Conservation (phyloP, 2,888 invertebrate species). For the Abscondita cerata region DNA sequence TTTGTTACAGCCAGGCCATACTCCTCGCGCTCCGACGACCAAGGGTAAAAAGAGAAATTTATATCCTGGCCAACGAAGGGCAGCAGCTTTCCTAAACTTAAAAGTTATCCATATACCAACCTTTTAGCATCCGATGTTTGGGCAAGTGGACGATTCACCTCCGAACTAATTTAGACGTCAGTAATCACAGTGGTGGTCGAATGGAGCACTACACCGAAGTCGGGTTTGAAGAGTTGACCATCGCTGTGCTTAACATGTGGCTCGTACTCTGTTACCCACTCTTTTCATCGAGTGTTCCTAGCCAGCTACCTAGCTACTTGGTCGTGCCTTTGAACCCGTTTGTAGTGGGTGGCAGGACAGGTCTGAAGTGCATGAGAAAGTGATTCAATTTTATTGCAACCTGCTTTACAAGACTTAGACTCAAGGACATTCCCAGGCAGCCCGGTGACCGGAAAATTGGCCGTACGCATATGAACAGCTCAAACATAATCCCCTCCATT, state of each 20-base stretch:
- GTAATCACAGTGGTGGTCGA: too few relatives aligned
- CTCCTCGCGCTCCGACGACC: too few relatives aligned
- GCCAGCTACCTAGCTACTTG: background rate
- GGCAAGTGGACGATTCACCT: too few relatives aligned
- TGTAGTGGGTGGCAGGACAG: constrained; percentile 37
- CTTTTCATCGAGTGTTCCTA: background rate
- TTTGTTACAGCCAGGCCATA: too few relatives aligned
- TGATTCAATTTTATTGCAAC: constrained; percentile 38
- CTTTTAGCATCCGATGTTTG: too few relatives aligned
- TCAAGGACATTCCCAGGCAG: constrained; percentile 38
- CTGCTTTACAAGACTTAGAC: constrained; percentile 34
- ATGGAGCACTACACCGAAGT: too few relatives aligned
- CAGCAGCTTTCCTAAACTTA: too few relatives aligned
- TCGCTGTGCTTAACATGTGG: background rate
- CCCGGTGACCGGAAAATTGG: constrained; percentile 40
- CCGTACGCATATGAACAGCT: constrained; percentile 40
- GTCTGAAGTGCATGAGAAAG: constrained; percentile 42
- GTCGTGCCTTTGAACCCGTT: constrained; percentile 35
- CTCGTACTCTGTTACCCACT: background rate
- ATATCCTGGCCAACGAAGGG: too few relatives aligned
- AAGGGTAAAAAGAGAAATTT: too few relatives aligned
- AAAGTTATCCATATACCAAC: too few relatives aligned
- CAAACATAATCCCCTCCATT: constrained; percentile 41
- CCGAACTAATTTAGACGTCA: too few relatives aligned
- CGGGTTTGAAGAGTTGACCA: too few relatives aligned